A percentile compares a stretch with the other conserved stretches of the same genome.
Evolutionary conservation across 2,888 invertebrate species (phyloP).

Genomic region (Podotricha telesiphe): DNA sequence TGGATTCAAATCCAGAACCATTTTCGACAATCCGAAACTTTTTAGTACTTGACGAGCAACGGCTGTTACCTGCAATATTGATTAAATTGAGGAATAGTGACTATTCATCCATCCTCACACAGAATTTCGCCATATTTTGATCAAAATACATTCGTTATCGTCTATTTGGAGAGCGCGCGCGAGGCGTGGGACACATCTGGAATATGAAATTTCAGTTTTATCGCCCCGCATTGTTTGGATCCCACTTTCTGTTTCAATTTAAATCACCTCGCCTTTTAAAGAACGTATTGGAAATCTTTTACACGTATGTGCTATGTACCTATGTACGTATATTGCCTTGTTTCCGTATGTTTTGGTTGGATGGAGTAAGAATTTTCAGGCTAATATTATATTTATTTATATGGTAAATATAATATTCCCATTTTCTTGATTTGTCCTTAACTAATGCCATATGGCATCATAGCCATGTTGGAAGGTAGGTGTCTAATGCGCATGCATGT

Average conservation of each 20-base stretch:
- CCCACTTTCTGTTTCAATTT: constrained; percentile 42
- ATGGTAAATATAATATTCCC: no score
- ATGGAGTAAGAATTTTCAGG: background rate
- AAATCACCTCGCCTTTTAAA: constrained; percentile 35
- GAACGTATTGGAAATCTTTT: constrained; percentile 18
- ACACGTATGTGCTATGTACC: background rate
- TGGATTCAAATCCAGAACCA: no score
- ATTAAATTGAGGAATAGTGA: background rate
- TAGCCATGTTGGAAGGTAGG: no score
- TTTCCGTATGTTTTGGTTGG: background rate
- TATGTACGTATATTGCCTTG: background rate
- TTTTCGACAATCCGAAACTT: no score
- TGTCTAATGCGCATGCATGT: no score
- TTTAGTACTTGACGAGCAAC: background rate
- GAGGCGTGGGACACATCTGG: constrained; percentile 35
- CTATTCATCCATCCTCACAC: constrained; percentile 5
- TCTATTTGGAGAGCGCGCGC: background rate
- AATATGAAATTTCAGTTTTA: constrained; percentile 43
- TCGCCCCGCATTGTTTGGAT: constrained; percentile 41
- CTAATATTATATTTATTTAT: background rate
- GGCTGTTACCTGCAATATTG: background rate
- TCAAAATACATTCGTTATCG: constrained; percentile 16
- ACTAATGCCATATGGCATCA: no score
- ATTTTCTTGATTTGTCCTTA: no score
- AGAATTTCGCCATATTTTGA: constrained; percentile 15